Evolutionary conservation across 2,797 vertebrate species (phyloP).

Genomic region (Acanthurus tractus): DNA sequence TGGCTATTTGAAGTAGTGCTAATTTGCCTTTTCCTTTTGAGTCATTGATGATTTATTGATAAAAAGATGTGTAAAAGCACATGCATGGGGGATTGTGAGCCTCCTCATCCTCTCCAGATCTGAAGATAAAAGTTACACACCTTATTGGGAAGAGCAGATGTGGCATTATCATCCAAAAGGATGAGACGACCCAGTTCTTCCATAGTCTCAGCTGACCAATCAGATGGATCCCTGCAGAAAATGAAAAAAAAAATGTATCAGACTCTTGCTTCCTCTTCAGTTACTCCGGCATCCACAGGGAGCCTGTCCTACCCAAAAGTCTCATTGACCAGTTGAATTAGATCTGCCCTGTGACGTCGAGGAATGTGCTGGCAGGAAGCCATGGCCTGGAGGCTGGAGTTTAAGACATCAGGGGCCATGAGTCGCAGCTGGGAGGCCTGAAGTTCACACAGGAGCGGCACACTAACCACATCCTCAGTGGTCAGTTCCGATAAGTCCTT

Average conservation of each 20-base stretch:
- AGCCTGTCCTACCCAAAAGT: slow-evolving; percentile 74
- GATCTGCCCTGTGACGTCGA: slow-evolving; percentile 35
- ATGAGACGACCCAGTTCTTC: slow-evolving; percentile 71
- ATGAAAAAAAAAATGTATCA: slow-evolving; percentile 8
- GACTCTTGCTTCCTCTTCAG: background rate
- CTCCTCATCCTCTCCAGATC: background rate
- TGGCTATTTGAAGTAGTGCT: background rate
- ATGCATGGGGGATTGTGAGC: background rate
- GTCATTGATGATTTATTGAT: background rate
- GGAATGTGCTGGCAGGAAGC: slow-evolving; percentile 77
- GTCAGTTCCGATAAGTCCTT: slow-evolving; percentile 63
- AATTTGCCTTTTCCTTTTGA: background rate
- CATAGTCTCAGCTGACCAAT: slow-evolving; percentile 74
- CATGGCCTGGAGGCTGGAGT: slow-evolving; percentile 66
- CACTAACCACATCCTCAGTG: slow-evolving; percentile 55
- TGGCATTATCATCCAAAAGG: slow-evolving; percentile 62
- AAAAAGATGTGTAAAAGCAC: background rate
- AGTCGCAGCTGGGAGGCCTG: slow-evolving; percentile 58
- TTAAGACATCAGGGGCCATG: slow-evolving; percentile 62
- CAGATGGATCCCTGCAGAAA: slow-evolving; percentile 70
- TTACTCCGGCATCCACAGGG: background rate
- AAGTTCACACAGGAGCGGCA: slow-evolving; percentile 79
- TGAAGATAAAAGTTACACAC: slow-evolving; percentile 35
- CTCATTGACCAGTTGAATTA: slow-evolving; percentile 69
- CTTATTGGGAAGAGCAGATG: slow-evolving; percentile 67